Evolutionary conservation across 2,113 vertebrate genomes (phyloP), one percentile per base, ranked within the genome.

Genomic region (Indicator indicator): DNA sequence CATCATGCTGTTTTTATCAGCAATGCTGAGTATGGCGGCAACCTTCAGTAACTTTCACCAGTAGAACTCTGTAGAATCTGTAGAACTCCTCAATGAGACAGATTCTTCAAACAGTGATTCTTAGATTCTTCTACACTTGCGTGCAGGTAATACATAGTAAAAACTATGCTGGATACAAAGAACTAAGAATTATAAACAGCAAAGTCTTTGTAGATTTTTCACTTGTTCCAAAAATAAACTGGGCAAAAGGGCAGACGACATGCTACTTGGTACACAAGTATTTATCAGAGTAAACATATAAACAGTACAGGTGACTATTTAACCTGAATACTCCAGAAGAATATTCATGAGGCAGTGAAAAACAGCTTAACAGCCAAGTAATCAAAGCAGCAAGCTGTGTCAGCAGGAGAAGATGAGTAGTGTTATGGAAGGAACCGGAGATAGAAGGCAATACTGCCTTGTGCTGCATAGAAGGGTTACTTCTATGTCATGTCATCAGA

Each of bases 171-270:
- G 58, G 84, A 56, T 42, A 82, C 10, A 33, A 46, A 78, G 19
- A 84, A 33, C 24, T 84, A 62, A 15, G 48, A 82, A 82, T 58
- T 64, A 32, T 30, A 78, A 78, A 40, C 5, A 78, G 38, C 16
- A 28, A 79, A 62, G 63, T 16, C 71, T 86, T 48, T 40, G 59
- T 24, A 93, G 78, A 72, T 44, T 50, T 91, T 56, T 69, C 8
- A 62, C 36, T 17, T 54, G 3, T 67, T 83, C 59, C 74, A 94
- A 92, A 91, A 94, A 82, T 36, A 69, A 89, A 13, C 50, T 75
- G 28, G 81, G 81, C 13, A 87, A 92, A 92, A 96, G 81, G 78
- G 63, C 55, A 93, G 56, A 65, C 75, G 63, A 85, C 87, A 54
- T 62, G 54, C 28, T 72, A 64, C 42, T 87, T 44, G 28, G 77